phyloP scores from a whole-genome alignment of 2,888 invertebrate species.

The Thymelicus acteon region DNA sequence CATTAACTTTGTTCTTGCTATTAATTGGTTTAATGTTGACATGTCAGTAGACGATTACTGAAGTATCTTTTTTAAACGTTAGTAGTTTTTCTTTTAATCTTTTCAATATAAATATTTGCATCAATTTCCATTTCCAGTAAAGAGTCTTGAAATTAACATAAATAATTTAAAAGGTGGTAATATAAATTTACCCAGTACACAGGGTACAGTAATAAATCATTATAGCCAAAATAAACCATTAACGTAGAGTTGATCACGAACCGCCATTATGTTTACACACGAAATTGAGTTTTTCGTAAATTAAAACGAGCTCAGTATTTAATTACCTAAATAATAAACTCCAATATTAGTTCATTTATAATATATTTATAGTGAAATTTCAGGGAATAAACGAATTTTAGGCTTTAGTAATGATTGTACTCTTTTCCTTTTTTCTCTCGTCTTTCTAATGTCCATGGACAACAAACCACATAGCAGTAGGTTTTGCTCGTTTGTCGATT shows the following conservation, averaged over 20 bases:
- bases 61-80: too few relatives aligned
- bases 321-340: slow-evolving; percentile 56
- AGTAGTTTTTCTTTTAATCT: background rate
- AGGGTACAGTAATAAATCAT: slow-evolving; percentile 31
- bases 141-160: background rate
- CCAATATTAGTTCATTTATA: too few relatives aligned
- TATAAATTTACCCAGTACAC: slow-evolving; percentile 20
- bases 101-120: background rate
- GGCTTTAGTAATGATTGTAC: too few relatives aligned
- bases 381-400: too few relatives aligned
- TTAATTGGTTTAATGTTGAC: too few relatives aligned
- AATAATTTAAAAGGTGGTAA: slow-evolving; percentile 9
- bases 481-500: too few relatives aligned
- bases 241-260: slow-evolving; percentile 25
- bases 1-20: too few relatives aligned
- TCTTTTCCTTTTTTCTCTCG: too few relatives aligned
- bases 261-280: slow-evolving; percentile 56
- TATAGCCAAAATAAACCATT: slow-evolving; percentile 34
- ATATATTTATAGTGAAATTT: too few relatives aligned
- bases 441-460: too few relatives aligned
- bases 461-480: too few relatives aligned
- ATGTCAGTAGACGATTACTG: too few relatives aligned
- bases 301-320: slow-evolving; percentile 63
- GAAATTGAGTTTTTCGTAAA: slow-evolving; percentile 67
- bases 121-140: background rate